These are phyloP conservation scores for Sebastes wilsoni DNA, from an alignment of 2,797 vertebrate genomes.

Conservation along the genomic window DNA sequence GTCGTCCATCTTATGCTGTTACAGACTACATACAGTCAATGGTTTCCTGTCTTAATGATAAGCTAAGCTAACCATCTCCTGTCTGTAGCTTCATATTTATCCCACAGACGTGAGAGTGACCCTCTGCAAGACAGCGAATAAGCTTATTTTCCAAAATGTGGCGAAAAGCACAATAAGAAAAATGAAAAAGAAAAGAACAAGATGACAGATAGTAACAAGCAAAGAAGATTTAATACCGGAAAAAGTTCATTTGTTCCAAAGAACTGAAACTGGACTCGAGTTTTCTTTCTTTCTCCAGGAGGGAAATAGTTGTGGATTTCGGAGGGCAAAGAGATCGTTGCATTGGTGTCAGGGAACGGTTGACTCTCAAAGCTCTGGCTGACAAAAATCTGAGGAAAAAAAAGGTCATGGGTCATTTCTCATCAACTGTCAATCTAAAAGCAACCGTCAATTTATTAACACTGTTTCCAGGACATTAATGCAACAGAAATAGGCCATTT, in stretches of 20 bases:
- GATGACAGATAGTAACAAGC: not conserved
- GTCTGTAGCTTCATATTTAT: not conserved
- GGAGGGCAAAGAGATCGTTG: slow-evolving; percentile 85
- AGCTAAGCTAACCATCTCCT: not conserved
- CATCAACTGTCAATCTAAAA: not conserved
- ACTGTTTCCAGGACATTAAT: slow-evolving; percentile 1
- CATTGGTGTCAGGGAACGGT: slow-evolving; percentile 66
- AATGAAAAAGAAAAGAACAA: not conserved
- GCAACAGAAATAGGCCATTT: not conserved
- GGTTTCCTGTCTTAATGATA: not conserved
- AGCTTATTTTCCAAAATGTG: not conserved
- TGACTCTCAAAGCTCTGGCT: slow-evolving; percentile 60
- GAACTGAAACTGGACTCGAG: slow-evolving; percentile 90
- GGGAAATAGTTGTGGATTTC: slow-evolving; percentile 73
- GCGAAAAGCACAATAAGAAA: not conserved
- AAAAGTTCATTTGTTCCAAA: slow-evolving; percentile 86
- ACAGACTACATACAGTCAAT: too few relatives aligned
- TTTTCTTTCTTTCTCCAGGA: slow-evolving; percentile 47
- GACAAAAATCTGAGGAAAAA: slow-evolving; percentile 79
- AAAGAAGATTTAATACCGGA: slow-evolving; percentile 72
- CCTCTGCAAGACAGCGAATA: not conserved
- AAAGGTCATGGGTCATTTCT: slow-evolving; percentile 2
- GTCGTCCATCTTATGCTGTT: too few relatives aligned
- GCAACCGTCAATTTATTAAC: slow-evolving; percentile 4
- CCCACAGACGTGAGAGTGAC: not conserved